Evolutionary conservation across 2,797 vertebrate species (phyloP), one percentile per base, ranked within the genome.

Genomic region (Botia kubotai): DNA sequence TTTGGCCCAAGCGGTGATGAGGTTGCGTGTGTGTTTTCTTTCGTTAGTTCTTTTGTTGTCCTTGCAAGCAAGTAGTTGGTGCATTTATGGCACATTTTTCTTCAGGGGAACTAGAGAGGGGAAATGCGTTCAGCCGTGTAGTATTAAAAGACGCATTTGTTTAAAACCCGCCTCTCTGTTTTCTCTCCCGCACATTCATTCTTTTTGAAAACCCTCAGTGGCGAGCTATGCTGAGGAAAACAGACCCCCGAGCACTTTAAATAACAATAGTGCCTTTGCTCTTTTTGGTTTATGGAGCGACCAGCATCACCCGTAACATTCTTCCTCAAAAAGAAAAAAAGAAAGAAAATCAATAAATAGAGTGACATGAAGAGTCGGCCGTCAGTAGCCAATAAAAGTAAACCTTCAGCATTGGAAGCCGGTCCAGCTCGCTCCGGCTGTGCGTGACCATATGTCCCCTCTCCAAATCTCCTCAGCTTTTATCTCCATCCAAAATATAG

Each of bases 201-300:
- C 62, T 77, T 84, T 85, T 79, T 84, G 73, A 84, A 91, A 88
- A 84, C 69, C 86, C 70, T 70, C 16, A 65, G 81, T 75, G 72
- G 57, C 60, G 72, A 78, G 69, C 50, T 75, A 58, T 83, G 78
- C 72, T 86, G 86, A 85, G 88, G 48, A 17, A 85, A 65, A 82
- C 50, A 77, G 86, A 70, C 88, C 65, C 84, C 82, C 43, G 2
- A 86, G 85, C 76, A 76, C 80, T 81, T 89, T 86, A 62, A 73
- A 86, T 88, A 92, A 93, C 91, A 93, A 90, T 91, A 87, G 86
- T 88, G 87, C 87, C 89, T 93, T 92, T 92, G 83, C 87, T 87
- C 79, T 89, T 81, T 89, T 89, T 63, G 58, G 74, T 83, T 43
- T 75, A 58, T 66, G 36, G 69, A 52, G 60, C 8, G 4, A 62